Evolutionary conservation across 2,113 vertebrate species (phyloP).

Genomic region (Melanerpes formicivorus): DNA sequence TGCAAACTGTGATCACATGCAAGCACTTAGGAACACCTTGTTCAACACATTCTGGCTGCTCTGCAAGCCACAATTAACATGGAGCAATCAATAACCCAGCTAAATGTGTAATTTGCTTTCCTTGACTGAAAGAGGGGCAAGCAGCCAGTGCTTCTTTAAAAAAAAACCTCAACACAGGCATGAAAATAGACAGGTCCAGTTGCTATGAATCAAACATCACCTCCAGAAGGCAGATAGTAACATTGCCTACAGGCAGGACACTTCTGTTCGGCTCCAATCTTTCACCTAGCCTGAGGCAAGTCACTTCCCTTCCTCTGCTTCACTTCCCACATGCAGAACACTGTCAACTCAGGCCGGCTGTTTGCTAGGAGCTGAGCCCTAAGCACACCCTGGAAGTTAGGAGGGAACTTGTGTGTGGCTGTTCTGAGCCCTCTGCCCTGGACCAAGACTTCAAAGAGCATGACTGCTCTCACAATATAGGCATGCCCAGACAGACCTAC

Average conservation of each 20-base stretch:
- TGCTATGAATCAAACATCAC: neutral
- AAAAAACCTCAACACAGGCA: neutral
- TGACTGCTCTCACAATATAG: neutral
- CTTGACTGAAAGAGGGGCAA: neutral
- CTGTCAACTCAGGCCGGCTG: neutral
- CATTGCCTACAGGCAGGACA: neutral
- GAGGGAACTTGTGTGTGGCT: neutral
- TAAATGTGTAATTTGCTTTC: neutral
- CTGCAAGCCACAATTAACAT: neutral
- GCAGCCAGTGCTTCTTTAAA: neutral
- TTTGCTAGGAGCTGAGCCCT: neutral
- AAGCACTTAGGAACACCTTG: neutral
- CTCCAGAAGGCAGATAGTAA: neutral
- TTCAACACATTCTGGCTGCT: neutral
- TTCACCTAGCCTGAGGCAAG: neutral
- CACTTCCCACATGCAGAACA: neutral
- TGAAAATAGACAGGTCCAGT: neutral
- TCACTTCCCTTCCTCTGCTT: neutral
- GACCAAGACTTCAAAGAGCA: neutral
- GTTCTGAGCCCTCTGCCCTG: neutral
- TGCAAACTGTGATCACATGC: neutral
- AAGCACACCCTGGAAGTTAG: fast-evolving
- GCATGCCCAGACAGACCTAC: neutral
- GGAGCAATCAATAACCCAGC: neutral
- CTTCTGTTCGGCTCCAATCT: neutral